These are phyloP conservation scores for Semaprochilodus insignis DNA, from an alignment of 2,797 vertebrate genomes.

Conservation along the genomic window DNA sequence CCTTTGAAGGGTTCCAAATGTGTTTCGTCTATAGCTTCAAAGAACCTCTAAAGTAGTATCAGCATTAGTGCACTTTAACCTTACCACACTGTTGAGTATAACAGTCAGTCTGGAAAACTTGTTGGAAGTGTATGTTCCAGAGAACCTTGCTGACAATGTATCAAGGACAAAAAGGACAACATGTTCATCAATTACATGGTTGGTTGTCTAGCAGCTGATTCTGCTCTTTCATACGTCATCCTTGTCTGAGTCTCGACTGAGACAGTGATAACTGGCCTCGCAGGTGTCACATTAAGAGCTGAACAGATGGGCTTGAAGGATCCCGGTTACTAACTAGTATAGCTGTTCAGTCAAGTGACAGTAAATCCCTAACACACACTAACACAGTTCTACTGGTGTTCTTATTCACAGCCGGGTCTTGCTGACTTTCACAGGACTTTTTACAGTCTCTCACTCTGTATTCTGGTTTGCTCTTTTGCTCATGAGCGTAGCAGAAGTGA, in stretches of 20 bases:
- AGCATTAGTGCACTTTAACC: too few relatives aligned
- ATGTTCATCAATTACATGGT: neutral
- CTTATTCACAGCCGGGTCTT: neutral
- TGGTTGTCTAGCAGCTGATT: neutral
- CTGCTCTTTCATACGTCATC: neutral
- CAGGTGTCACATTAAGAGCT: neutral
- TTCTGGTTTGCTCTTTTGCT: too few relatives aligned
- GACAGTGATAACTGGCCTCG: neutral
- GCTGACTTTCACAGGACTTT: neutral
- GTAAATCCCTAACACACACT: neutral
- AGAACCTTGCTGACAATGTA: neutral
- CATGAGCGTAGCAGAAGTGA: too few relatives aligned
- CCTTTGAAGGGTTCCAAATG: too few relatives aligned
- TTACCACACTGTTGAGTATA: neutral
- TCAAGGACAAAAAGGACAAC: neutral
- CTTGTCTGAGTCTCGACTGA: neutral
- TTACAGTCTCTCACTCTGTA: neutral
- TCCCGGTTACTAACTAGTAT: neutral
- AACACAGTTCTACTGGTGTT: neutral
- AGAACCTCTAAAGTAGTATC: too few relatives aligned
- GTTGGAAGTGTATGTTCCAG: neutral
- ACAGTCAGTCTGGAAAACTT: neutral
- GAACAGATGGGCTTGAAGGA: neutral
- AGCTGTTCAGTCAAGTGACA: neutral
- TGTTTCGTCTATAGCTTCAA: too few relatives aligned